These are phyloP conservation scores for Nothobranchius furzeri DNA, from an alignment of 2,113 vertebrate species.

Conservation along the genomic window DNA sequence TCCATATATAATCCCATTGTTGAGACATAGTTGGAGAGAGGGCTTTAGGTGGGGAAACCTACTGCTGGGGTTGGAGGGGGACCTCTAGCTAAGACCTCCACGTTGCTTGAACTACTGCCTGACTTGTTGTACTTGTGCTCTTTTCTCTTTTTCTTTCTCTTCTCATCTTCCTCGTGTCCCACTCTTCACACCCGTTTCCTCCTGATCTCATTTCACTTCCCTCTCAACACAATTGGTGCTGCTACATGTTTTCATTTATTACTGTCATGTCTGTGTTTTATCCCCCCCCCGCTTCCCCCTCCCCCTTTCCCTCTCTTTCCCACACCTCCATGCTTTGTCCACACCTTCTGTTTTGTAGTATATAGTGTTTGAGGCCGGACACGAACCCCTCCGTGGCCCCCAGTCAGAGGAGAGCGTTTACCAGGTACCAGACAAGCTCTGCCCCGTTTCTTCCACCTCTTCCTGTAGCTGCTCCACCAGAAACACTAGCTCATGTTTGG, in stretches of 20 bases:
- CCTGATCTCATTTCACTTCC: slow-evolving; percentile 43
- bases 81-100: slow-evolving; percentile 59
- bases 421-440: slow-evolving; percentile 88
- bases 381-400: slow-evolving; percentile 95
- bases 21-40: no score
- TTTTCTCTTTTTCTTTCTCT: slow-evolving; percentile 63
- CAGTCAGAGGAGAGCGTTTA: slow-evolving; percentile 99
- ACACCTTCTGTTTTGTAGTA: slow-evolving; percentile 90
- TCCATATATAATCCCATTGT: no score
- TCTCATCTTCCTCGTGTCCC: slow-evolving; percentile 30
- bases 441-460: slow-evolving; percentile 37
- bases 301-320: slow-evolving; percentile 34
- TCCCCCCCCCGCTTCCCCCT: slow-evolving; percentile 41
- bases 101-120: slow-evolving; percentile 74
- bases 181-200: slow-evolving; percentile 29
- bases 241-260: slow-evolving; percentile 53
- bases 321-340: slow-evolving; percentile 67
- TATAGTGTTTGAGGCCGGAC: slow-evolving; percentile 99
- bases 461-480: slow-evolving; percentile 36
- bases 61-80: slow-evolving; percentile 44
- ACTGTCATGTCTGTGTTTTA: slow-evolving; percentile 28
- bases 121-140: slow-evolving; percentile 77
- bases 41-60: no score
- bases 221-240: slow-evolving; percentile 17
- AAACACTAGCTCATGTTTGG: no score